Evolutionary conservation across 2,888 invertebrate species (phyloP).

Genomic region (Metallyticus violacea): DNA sequence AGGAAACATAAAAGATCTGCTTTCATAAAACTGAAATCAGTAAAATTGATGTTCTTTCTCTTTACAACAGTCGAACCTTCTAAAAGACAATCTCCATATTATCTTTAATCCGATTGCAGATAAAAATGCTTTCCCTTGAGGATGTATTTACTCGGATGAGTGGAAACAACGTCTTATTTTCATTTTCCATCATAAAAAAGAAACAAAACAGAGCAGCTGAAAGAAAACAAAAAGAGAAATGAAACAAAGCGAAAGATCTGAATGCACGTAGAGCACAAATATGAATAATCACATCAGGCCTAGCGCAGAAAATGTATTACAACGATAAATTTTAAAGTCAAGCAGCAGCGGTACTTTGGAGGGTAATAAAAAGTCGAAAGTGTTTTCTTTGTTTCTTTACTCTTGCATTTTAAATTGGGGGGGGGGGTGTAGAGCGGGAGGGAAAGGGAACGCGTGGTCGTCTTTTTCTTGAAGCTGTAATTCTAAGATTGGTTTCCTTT

Average conservation of each 20-base stretch:
- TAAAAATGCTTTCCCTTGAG: slow-evolving; percentile 11
- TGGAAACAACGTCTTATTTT: not conserved
- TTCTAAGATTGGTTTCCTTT: slow-evolving; percentile 15
- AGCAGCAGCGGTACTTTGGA: not conserved
- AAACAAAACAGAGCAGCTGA: not conserved
- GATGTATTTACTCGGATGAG: slow-evolving; percentile 15
- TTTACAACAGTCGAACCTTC: not conserved
- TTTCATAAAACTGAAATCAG: slow-evolving; percentile 17
- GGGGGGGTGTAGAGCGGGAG: no score
- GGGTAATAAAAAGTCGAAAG: slow-evolving; percentile 2
- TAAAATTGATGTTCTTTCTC: slow-evolving; percentile 10
- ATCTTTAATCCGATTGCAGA: slow-evolving; percentile 19
- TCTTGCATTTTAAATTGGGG: not conserved
- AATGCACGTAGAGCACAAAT: not conserved
- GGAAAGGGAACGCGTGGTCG: not conserved
- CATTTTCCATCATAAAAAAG: slow-evolving; percentile 2
- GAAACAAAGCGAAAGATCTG: not conserved
- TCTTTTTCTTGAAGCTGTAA: not conserved
- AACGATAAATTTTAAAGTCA: slow-evolving; percentile 17
- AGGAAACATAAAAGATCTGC: slow-evolving; percentile 7
- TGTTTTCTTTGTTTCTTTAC: slow-evolving; percentile 4
- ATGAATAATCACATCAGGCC: slow-evolving; percentile 8
- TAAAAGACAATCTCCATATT: slow-evolving; percentile 17
- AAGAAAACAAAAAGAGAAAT: not conserved
- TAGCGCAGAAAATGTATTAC: not conserved